Evolutionary conservation across 2,797 vertebrate species (phyloP).

Genomic region (Distichodus sexfasciatus): DNA sequence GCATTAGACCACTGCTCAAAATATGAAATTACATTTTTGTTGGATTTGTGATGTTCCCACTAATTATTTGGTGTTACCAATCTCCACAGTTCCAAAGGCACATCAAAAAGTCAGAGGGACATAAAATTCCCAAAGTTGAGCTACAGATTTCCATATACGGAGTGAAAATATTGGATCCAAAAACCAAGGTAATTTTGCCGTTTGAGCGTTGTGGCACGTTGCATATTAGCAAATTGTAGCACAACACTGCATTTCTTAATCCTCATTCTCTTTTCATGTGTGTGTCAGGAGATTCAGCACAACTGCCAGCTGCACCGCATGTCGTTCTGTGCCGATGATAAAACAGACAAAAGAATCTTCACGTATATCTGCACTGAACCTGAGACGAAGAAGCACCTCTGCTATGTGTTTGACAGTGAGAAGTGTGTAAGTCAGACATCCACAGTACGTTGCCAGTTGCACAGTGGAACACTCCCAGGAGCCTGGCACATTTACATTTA

Average conservation of each 20-base stretch:
- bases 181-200: slow-evolving; percentile 76
- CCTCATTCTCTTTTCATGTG: no score
- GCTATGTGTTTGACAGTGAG: slow-evolving; percentile 89
- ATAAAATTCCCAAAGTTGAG: slow-evolving; percentile 86
- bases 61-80: no score
- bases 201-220: not conserved
- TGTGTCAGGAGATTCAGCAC: slow-evolving; percentile 79
- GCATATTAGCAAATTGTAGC: no score
- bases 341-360: slow-evolving; percentile 89
- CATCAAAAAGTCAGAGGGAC: slow-evolving; percentile 89
- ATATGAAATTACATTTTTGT: no score
- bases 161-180: slow-evolving; percentile 85
- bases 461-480: no score
- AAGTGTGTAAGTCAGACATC: slow-evolving; percentile 88
- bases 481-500: no score
- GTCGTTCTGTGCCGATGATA: slow-evolving; percentile 89
- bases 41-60: no score
- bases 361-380: slow-evolving; percentile 90
- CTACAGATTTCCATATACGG: slow-evolving; percentile 88
- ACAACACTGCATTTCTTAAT: no score
- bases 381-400: slow-evolving; percentile 84
- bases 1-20: no score
- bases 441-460: no score
- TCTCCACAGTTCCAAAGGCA: slow-evolving; percentile 82
- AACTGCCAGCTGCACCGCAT: slow-evolving; percentile 88